Conservation (phyloP, 2,888 invertebrate genomes). For the Cynaeus angustus region DNA sequence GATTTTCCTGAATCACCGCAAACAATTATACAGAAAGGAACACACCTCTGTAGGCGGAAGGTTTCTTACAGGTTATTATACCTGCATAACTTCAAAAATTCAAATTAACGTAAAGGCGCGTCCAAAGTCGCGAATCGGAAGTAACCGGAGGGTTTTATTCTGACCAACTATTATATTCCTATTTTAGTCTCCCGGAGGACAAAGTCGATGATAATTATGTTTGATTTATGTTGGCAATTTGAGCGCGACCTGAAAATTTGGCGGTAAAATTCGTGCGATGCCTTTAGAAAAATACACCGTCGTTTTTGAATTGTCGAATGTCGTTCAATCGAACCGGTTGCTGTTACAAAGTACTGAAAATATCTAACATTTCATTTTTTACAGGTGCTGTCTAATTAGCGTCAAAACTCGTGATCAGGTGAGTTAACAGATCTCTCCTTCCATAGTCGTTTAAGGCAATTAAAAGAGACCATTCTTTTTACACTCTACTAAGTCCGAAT, state of each 20-base stretch:
- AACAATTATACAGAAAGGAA: neutral
- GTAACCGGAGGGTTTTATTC: neutral
- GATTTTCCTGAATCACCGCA: neutral
- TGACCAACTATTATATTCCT: slow-evolving; percentile 17
- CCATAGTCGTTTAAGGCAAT: too few species aligned
- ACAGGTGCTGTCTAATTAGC: slow-evolving; percentile 8
- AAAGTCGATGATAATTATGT: slow-evolving; percentile 2
- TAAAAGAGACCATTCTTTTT: neutral
- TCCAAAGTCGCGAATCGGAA: slow-evolving; percentile 9
- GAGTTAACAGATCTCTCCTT: neutral
- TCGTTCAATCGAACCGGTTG: too few species aligned
- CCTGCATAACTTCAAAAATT: slow-evolving; percentile 18
- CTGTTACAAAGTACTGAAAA: too few species aligned
- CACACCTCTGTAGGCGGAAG: slow-evolving; percentile 23
- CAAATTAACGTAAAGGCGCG: slow-evolving; percentile 31
- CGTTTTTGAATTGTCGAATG: too few species aligned
- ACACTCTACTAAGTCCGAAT: slow-evolving; percentile 9
- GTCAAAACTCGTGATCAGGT: neutral
- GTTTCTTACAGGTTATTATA: slow-evolving; percentile 26
- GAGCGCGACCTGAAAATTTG: neutral
- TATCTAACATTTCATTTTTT: neutral
- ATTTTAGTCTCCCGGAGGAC: slow-evolving; percentile 28
- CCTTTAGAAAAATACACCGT: too few species aligned
- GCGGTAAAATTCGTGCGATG: too few species aligned
- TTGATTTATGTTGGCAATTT: slow-evolving; percentile 25